Evolutionary conservation across 30 jellyfish, hydroid and myxozoan genomes (phyloP), one percentile per base, ranked within the genome.

Genomic region (Clytia hemisphaerica): DNA sequence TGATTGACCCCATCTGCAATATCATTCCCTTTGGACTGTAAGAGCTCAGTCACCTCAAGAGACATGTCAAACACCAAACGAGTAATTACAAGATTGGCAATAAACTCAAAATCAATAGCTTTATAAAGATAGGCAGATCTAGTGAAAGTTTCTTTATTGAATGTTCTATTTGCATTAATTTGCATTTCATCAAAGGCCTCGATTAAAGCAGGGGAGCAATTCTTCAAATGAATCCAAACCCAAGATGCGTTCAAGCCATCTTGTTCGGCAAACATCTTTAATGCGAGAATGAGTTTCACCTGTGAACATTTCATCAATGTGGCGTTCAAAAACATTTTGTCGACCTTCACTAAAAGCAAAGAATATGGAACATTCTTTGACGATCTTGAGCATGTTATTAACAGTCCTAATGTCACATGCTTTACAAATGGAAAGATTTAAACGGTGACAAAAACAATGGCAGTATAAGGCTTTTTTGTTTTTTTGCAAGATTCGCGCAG

Each of bases 251-350:
- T 37, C 74, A 25, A 73, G n/a, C 85, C 95, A 83, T 21, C 82
- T 64, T 4, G 92, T 83, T 4, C 84, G 85, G 36, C 95, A 83
- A 33, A 74, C 82, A 55, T 83, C 81, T 31, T 53, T 70, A 32
- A 74, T 55, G 1, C 46, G 37, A 34, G 45, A 33, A 22, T 71
- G 67, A 25, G 61, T 24, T 9, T 65, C 38, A 25, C 24, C 36
- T 1, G 87, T 75, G 16, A 38, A n/a, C 54, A 46, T 24, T n/a
- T 1, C 29, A 6, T 33, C 54, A 45, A 45, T 69, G 31, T 26
- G 24, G n/a, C 33, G 31, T 22, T 2, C 21, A 44, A 42, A 59
- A 44, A 63, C 45, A 45, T 19, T 19, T 55, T 55, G 3, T 25
- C 80, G 42, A 42, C 57, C 25, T 18, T 67, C 68, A 1, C 64